Conservation (phyloP, 2,888 invertebrate species). For the Dicyrtomina minuta region DNA sequence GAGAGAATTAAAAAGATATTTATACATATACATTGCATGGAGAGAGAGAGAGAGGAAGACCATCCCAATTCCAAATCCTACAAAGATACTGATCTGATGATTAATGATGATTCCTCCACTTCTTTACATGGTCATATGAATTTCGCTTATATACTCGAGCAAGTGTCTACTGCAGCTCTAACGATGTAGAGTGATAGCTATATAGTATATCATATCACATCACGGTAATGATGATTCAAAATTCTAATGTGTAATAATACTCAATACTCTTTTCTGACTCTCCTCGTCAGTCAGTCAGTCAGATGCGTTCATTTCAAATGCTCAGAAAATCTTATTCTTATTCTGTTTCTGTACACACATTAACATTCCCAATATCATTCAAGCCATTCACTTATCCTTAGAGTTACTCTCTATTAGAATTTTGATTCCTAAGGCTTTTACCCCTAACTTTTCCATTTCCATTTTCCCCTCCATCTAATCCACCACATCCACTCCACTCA, state of each 20-base stretch:
- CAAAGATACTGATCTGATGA: slow-evolving; percentile 37
- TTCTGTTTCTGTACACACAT: slow-evolving; percentile 4
- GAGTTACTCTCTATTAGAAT: slow-evolving; percentile 15
- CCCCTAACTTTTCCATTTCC: neutral
- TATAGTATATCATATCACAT: too few relatives aligned
- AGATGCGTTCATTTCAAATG: too few relatives aligned
- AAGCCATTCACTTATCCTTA: slow-evolving; percentile 29
- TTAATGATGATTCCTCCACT: slow-evolving; percentile 36
- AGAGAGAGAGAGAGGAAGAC: slow-evolving; percentile 22
- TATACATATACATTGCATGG: slow-evolving; percentile 1
- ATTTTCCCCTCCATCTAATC: neutral
- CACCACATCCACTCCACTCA: neutral
- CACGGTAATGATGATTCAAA: too few relatives aligned
- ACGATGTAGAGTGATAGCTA: too few relatives aligned
- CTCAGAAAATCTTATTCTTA: too few relatives aligned
- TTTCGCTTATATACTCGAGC: slow-evolving; percentile 29
- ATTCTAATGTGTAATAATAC: too few relatives aligned
- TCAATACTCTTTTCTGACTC: too few relatives aligned
- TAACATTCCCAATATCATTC: slow-evolving; percentile 29
- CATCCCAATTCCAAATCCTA: slow-evolving; percentile 35
- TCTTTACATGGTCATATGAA: slow-evolving; percentile 30
- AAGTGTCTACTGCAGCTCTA: too few relatives aligned
- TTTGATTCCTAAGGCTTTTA: slow-evolving; percentile 27
- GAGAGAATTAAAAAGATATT: slow-evolving; percentile 2
- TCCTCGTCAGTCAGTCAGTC: too few relatives aligned